Evolutionary conservation across 2,797 vertebrate genomes (phyloP).

Genomic region (Acrossocheilus fasciatus): DNA sequence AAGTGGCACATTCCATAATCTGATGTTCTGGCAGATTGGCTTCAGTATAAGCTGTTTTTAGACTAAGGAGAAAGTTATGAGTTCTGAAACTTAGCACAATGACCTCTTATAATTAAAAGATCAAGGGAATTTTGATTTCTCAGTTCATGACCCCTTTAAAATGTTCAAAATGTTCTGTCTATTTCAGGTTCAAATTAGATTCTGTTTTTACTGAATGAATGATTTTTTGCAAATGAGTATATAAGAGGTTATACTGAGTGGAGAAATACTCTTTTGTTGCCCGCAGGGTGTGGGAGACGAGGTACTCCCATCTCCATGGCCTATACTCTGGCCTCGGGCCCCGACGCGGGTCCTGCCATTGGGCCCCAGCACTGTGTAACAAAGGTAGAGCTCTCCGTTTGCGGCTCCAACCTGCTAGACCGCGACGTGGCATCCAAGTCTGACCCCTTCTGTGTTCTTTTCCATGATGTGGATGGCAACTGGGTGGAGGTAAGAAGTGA

Average conservation of each 20-base stretch:
- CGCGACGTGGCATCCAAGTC: constrained; percentile 97
- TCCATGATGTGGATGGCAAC: constrained; percentile 89
- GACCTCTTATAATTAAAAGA: neutral
- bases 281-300: constrained; percentile 75
- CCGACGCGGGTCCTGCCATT: constrained; percentile 68
- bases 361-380: constrained; percentile 90
- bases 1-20: no score
- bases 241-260: neutral
- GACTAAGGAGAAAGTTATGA: neutral
- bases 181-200: neutral
- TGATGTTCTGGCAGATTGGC: no score
- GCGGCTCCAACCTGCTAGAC: constrained; percentile 90
- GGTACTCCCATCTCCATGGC: constrained; percentile 83
- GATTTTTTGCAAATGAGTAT: neutral
- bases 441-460: constrained; percentile 97
- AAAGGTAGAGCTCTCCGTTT: constrained; percentile 92
- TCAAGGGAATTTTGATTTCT: neutral
- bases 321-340: constrained; percentile 78
- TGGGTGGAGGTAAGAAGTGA: constrained; percentile 89
- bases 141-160: neutral
- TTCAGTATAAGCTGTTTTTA: no score
- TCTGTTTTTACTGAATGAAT: neutral
- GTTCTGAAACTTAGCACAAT: neutral
- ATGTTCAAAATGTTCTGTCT: neutral
- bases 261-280: neutral